phyloP scores from a whole-genome alignment of 2,113 vertebrate species.

The Carassius carassius region DNA sequence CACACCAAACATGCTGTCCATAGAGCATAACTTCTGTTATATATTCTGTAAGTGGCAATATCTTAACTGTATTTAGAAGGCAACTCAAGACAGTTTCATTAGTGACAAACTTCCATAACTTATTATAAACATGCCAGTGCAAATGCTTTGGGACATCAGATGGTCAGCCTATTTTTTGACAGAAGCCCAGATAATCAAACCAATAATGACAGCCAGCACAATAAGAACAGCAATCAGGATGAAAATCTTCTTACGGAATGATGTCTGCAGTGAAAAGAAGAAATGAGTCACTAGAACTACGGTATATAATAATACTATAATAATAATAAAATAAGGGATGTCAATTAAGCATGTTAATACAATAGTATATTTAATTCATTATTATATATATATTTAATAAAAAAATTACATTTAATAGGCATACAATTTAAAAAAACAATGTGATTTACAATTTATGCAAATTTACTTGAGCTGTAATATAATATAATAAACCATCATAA shows the following conservation, averaged over 20 bases:
- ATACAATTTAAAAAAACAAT: not conserved
- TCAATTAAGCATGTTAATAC: not conserved
- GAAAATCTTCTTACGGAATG: conserved; percentile 92
- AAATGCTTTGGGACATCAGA: not conserved
- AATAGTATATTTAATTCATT: not conserved
- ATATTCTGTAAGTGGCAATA: not conserved
- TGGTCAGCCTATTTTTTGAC: conserved; percentile 46
- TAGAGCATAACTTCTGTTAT: not conserved
- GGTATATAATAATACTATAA: not conserved
- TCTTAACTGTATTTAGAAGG: not conserved
- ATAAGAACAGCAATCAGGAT: conserved; percentile 82
- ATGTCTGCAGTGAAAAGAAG: conserved; percentile 77
- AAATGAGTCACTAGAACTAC: not conserved
- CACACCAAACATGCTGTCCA: not conserved
- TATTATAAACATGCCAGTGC: not conserved
- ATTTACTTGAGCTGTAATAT: not conserved
- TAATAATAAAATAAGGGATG: not conserved
- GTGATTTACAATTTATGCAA: not conserved
- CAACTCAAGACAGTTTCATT: not conserved
- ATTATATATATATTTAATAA: not conserved
- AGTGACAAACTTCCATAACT: not conserved
- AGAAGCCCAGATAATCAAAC: conserved; percentile 78
- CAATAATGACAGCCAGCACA: conserved; percentile 74
- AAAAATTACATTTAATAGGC: not conserved
- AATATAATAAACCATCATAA: not conserved